Evolutionary conservation across 2,888 invertebrate species (phyloP), one percentile per base, ranked within the genome.

Genomic region (Fabriciana adippe): DNA sequence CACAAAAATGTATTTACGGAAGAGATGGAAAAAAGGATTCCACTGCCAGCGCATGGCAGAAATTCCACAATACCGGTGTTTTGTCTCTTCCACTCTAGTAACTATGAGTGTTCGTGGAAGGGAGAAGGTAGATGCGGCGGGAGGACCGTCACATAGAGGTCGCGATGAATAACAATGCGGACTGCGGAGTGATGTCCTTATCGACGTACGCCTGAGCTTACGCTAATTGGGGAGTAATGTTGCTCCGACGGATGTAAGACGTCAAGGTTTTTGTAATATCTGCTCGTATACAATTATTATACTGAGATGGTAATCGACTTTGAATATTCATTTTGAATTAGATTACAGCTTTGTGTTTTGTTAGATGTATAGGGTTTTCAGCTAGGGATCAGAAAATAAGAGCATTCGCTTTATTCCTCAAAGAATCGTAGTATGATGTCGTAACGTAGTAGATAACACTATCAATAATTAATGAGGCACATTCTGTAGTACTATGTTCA

Each of bases 111-210:
- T 50, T 65, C n/a, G 84, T 72, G 64, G 6, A 78, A 86, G 63
- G 41, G 78, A 75, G 86, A 86, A 63, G 76, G 78, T 70, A 81
- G 89, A 92, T 92, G 91, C 91, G 90, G 90, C 88, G 90, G 83
- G 87, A 87, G 83, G 87, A 87, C 86, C 89, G 89, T 88, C 88
- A 88, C 85, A 85, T 89, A 85, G 89, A 90, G 90, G 90, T 90
- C 90, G 89, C 80, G 86, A 89, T 89, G 90, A 92, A 90, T 89
- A 90, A 90, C 90, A 90, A 91, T 92, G 92, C 92, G 89, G 90
- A 90, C 88, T 91, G 90, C 92, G 91, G 89, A 89, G 86, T 86
- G 84, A 87, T 88, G 89, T 90, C 90, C 90, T 88, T 68, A 70
- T 65, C 67, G 70, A 70, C 62, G 55, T 60, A 48, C 55, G 64